Percentiles rank a stretch among this genome's conserved stretches.
These are phyloP conservation scores for Aurelia coerulea DNA, from an alignment of 30 jellyfish, hydroid and myxozoan species.

Conservation along the genomic window DNA sequence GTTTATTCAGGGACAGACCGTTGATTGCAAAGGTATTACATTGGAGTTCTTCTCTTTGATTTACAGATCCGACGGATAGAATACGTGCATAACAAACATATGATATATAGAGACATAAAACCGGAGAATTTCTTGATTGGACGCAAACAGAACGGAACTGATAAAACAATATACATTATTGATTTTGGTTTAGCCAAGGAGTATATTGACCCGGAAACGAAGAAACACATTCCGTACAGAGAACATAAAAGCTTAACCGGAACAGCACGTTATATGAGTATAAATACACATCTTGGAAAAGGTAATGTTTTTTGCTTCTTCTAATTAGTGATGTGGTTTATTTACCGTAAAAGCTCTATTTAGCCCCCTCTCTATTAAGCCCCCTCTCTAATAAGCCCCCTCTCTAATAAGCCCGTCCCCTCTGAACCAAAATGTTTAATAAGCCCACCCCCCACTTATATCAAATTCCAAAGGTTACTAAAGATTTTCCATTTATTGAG, in stretches of 20 bases:
- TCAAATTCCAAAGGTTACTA: too few species aligned
- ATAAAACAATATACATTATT: constrained; percentile 90
- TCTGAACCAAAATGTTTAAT: too few species aligned
- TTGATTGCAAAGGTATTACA: too few species aligned
- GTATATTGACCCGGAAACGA: constrained; percentile 98
- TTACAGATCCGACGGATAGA: constrained; percentile 93
- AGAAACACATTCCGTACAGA: constrained; percentile 97
- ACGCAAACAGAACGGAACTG: constrained; percentile 93
- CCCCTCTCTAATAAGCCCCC: too few species aligned
- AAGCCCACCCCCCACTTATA: too few species aligned
- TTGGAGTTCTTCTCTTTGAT: too few species aligned
- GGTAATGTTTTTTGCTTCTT: constrained; percentile 59
- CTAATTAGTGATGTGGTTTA: not conserved
- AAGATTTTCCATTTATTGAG: too few species aligned
- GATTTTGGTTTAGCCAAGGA: constrained; percentile 99
- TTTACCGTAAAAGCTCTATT: too few species aligned
- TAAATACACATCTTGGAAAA: constrained; percentile 98
- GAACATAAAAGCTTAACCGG: constrained; percentile 99
- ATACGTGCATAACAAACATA: constrained; percentile 94
- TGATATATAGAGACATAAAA: constrained; percentile 97
- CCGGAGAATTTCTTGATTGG: constrained; percentile 99
- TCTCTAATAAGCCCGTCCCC: too few species aligned
- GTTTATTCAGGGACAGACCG: too few species aligned
- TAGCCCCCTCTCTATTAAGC: too few species aligned
- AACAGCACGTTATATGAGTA: constrained; percentile 99